These are phyloP conservation scores for Labeo catla DNA, from an alignment of 2,113 vertebrate species.

Conservation along the genomic window DNA sequence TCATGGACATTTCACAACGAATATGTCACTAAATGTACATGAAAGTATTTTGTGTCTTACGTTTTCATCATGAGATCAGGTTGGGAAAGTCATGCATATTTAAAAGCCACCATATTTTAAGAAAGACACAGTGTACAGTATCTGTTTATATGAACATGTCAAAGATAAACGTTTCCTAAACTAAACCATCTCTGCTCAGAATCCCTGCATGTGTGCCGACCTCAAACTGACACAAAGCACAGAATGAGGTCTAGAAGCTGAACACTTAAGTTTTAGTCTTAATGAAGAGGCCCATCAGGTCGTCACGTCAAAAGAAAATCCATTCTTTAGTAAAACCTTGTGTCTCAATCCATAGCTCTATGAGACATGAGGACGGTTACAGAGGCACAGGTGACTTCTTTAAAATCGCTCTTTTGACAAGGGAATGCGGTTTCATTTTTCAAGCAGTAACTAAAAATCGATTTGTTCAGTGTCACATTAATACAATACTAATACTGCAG, in stretches of 20 bases:
- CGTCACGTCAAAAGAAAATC: constrained; percentile 47
- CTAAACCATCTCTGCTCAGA: not conserved
- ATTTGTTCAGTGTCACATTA: not conserved
- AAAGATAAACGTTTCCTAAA: not conserved
- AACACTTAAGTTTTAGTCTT: constrained; percentile 43
- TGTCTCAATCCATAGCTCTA: constrained; percentile 16
- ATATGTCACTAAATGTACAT: no score
- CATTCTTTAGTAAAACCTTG: constrained; percentile 55
- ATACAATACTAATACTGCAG: not conserved
- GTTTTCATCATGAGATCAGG: no score
- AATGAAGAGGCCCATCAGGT: constrained; percentile 52
- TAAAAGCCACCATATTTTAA: not conserved
- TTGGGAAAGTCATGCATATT: no score
- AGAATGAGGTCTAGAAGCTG: not conserved
- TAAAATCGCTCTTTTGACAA: not conserved
- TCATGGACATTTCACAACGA: no score
- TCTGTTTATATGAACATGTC: not conserved
- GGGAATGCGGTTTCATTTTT: not conserved
- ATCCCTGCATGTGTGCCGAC: not conserved
- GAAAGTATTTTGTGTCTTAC: no score
- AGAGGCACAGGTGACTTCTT: not conserved
- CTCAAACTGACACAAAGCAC: not conserved
- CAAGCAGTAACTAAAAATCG: not conserved
- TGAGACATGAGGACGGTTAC: not conserved
- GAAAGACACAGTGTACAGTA: not conserved